Base-by-base conservation (phyloP, 2,888 invertebrate genomes). In the Drepanosiphum platanoidis region DNA sequence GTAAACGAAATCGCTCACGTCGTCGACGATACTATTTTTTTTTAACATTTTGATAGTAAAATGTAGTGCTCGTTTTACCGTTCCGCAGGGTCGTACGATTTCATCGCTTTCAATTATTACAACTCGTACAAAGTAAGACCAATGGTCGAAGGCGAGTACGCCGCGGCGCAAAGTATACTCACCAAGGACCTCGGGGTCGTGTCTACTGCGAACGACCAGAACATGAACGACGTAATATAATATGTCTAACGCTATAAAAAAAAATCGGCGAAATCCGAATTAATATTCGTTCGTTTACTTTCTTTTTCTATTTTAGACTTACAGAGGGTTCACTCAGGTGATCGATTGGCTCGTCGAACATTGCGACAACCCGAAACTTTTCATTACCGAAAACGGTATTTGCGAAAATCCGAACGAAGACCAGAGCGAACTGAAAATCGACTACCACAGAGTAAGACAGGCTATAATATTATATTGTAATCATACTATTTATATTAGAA, bases 81-180 rank as follows among this genome's bases (percentile, higher is more conserved):
- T n/a, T n/a, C n/a, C n/a, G 42, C 8, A 79, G 79, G 66, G 7
- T 7, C 64, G 9, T 79, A 66, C 32, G 79, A 79, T 42, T 79
- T 79, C 8, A 42, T 79, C 13, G 39, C 66, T 13, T 30, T 79
- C n/a, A 79, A 79, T 36, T 79, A 79, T 42, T 79, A 72, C 15
- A 11, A 3, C 13, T 39, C 72, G 1, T 46, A 3, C 30, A 46
- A 15, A 42, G 3, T 72, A 30, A 27, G 13, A 18, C 30, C 46
- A 1, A 72, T 72, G 72, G 15, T 13, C 3, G 30, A 72, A 3
- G 72, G n/a, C 5, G 46, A 72, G 9, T 42, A 30, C 1, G 46
- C 0, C 3, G 1, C 2, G 0, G 13, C n/a, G 15, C 4, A 39
- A n/a, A n/a, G 8, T 13, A 42, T 72, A 46, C n/a, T 4, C 8